Conservation (phyloP, 37 sponge, comb jelly and placozoan species). For the Cladorhizidae sp. region DNA sequence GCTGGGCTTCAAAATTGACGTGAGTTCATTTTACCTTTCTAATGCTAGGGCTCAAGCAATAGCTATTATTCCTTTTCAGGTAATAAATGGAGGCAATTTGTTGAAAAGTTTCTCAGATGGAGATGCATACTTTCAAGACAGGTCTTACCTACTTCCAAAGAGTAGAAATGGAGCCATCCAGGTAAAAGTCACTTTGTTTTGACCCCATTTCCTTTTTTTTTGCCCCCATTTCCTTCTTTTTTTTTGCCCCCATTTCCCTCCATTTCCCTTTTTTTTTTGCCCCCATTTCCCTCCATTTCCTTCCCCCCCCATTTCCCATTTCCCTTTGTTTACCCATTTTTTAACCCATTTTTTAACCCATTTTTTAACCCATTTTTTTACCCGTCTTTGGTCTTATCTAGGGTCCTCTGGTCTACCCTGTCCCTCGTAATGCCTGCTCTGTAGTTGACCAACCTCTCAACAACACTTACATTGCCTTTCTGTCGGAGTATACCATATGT, state of each 20-base stretch:
- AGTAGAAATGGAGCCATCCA: background rate
- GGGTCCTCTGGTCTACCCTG: constrained; percentile 33
- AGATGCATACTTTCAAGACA: constrained; percentile 22
- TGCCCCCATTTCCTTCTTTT: too few species aligned
- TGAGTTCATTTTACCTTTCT: background rate
- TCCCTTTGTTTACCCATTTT: too few species aligned
- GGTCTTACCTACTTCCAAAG: constrained; percentile 4
- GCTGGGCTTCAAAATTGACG: background rate
- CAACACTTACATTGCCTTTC: constrained; percentile 22
- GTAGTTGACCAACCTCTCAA: constrained; percentile 4
- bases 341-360: background rate
- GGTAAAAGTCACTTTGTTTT: background rate
- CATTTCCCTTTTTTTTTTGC: too few species aligned
- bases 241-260: too few species aligned
- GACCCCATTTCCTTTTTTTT: too few species aligned
- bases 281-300: too few species aligned
- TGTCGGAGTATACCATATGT: constrained; percentile 39
- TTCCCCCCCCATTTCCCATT: too few species aligned
- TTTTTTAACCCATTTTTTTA: background rate
- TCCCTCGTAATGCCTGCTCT: constrained; percentile 41
- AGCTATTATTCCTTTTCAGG: background rate
- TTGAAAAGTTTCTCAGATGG: background rate
- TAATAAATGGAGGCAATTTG: background rate
- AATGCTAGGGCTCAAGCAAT: too few species aligned
- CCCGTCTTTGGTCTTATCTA: background rate